phyloP scores from a whole-genome alignment of 2,113 vertebrate species.

The Dicrurus megarhynchus region DNA sequence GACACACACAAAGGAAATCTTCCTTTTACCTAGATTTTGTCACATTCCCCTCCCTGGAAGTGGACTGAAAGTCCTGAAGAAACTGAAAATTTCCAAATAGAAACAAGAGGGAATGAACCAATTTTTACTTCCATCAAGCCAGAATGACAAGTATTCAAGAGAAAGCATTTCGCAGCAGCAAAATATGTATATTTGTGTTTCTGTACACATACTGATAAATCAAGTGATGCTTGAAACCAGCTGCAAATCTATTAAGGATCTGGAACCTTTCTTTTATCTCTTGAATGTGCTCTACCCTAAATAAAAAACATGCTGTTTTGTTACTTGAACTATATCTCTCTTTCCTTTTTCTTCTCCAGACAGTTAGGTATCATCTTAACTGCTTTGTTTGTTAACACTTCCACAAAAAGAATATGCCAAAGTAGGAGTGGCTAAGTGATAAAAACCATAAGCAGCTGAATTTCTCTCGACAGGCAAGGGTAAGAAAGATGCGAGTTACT shows the following conservation, averaged over 20 bases:
- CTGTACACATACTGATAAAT: neutral
- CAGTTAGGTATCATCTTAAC: neutral
- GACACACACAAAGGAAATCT: neutral
- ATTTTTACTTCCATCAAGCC: neutral
- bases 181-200: neutral
- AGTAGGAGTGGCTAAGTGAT: neutral
- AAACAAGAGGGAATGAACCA: neutral
- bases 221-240: neutral
- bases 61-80: neutral
- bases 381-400: conserved; percentile 5
- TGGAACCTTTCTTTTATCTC: neutral
- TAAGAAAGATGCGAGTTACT: neutral
- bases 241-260: neutral
- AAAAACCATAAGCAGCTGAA: neutral
- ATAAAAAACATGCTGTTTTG: neutral
- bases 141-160: neutral
- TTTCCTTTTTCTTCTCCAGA: neutral
- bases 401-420: neutral
- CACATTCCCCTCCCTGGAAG: neutral
- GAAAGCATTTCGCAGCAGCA: neutral
- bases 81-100: neutral
- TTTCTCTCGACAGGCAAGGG: neutral
- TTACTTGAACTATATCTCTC: neutral
- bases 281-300: neutral
- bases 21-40: neutral